These are phyloP conservation scores for Hyperopisus bebe DNA, from an alignment of 2,113 vertebrate genomes.

Conservation along the genomic window DNA sequence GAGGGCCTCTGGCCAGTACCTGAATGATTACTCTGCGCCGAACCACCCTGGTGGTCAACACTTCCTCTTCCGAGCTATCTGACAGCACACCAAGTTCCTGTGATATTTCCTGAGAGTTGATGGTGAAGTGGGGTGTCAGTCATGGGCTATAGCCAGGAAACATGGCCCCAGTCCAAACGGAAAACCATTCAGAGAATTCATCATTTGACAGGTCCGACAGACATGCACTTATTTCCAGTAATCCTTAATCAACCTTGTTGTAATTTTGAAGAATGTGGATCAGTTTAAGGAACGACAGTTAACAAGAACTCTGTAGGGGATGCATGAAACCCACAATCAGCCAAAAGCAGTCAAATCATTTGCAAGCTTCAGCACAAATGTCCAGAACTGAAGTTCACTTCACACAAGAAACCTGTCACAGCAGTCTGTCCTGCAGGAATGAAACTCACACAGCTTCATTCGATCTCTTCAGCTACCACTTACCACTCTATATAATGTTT, in stretches of 20 bases:
- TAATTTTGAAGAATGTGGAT: neutral
- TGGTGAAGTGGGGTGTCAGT: slow-evolving; percentile 57
- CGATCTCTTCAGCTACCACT: neutral
- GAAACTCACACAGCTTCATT: neutral
- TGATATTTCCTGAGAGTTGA: slow-evolving; percentile 78
- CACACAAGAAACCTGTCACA: neutral
- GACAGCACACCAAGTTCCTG: slow-evolving; percentile 83
- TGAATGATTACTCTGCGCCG: slow-evolving; percentile 92
- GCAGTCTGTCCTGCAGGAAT: neutral
- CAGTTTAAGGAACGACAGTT: neutral
- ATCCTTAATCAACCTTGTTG: neutral
- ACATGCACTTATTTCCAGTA: neutral
- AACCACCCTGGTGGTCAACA: slow-evolving; percentile 89
- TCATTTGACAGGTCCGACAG: neutral
- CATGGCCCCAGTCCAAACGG: neutral
- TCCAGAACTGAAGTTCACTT: neutral
- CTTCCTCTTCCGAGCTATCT: slow-evolving; percentile 87
- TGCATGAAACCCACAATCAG: neutral
- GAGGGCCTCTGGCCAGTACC: slow-evolving; percentile 63
- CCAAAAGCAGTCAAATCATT: neutral
- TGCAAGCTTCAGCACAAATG: neutral
- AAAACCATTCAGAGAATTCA: neutral
- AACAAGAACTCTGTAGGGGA: neutral
- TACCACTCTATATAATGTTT: neutral
- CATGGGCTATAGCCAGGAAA: neutral